These are phyloP conservation scores for Ectemnius cavifrons DNA, from an alignment of 2,888 invertebrate species.

Conservation along the genomic window DNA sequence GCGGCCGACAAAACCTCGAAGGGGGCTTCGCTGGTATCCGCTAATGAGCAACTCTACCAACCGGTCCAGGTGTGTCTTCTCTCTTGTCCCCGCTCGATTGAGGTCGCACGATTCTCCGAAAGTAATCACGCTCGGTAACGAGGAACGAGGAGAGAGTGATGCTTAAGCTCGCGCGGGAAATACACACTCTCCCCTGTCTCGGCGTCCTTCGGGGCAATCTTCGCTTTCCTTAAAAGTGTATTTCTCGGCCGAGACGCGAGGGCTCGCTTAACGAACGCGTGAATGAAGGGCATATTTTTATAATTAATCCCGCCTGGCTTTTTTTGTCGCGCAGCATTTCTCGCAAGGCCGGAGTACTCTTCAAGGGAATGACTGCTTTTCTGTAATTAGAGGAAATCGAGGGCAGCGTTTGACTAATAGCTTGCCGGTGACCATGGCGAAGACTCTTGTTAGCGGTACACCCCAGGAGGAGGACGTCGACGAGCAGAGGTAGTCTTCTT, in stretches of 20 bases:
- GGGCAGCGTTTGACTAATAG: conserved; percentile 43
- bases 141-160: conserved; percentile 6
- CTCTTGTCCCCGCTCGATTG: conserved; percentile 22
- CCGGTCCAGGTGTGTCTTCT: conserved; percentile 45
- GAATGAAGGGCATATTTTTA: neutral
- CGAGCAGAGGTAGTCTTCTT: too few species aligned
- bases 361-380: neutral
- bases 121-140: conserved; percentile 36
- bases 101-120: conserved; percentile 45
- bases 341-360: too few species aligned
- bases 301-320: neutral
- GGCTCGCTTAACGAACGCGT: neutral
- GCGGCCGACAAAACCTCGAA: too few species aligned
- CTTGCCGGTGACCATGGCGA: conserved; percentile 20
- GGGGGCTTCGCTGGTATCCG: conserved; percentile 38
- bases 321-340: too few species aligned
- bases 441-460: conserved; percentile 29
- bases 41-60: conserved; percentile 53
- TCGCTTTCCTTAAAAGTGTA: too few species aligned
- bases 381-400: conserved; percentile 5
- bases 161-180: conserved; percentile 20
- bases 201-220: too few species aligned
- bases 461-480: neutral
- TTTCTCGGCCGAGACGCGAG: neutral
- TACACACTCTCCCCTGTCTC: conserved; percentile 4